Percentiles rank a stretch among this genome's conserved stretches.
Conservation (phyloP, 2,888 invertebrate genomes). For the Andrena trimmerana region DNA sequence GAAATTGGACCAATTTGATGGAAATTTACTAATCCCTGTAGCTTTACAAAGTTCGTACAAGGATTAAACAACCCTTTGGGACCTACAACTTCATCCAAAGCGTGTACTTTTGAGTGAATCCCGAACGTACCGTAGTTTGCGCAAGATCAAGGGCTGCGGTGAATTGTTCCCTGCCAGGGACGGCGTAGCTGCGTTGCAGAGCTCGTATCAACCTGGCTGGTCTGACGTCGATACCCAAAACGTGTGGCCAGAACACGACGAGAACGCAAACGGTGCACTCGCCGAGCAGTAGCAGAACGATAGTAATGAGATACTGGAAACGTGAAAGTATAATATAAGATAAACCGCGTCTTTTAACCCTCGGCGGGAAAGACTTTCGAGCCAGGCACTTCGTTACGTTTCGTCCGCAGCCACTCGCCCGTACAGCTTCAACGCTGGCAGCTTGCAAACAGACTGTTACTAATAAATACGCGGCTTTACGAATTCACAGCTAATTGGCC, state of each 20-base stretch:
- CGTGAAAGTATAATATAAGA: too few relatives aligned
- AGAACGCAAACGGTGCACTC: conserved; percentile 90
- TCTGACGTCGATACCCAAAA: conserved; percentile 90
- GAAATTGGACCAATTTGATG: too few relatives aligned
- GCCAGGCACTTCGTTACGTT: not conserved
- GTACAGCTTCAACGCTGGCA: conserved; percentile 7
- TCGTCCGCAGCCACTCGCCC: conserved; percentile 14
- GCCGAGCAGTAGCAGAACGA: conserved; percentile 89
- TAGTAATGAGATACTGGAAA: conserved; percentile 90
- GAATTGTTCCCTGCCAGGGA: conserved; percentile 90
- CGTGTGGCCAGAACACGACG: conserved; percentile 92
- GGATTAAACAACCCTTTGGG: too few relatives aligned
- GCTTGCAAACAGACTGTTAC: conserved; percentile 35
- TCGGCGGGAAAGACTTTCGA: too few relatives aligned
- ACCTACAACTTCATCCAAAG: too few relatives aligned
- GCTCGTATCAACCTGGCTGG: conserved; percentile 89
- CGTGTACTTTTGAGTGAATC: not conserved
- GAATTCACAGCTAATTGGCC: conserved; percentile 19
- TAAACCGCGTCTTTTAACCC: too few relatives aligned
- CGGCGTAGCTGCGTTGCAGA: conserved; percentile 91
- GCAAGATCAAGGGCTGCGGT: conserved; percentile 93
- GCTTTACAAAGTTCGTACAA: too few relatives aligned
- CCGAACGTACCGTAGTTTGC: conserved; percentile 86
- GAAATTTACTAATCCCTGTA: too few relatives aligned
- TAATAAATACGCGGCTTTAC: conserved; percentile 14